A percentile compares a stretch with the other conserved stretches of the same genome.
phyloP scores from a whole-genome alignment of 2,113 vertebrate species.

The Phalacrocorax pelagicus region DNA sequence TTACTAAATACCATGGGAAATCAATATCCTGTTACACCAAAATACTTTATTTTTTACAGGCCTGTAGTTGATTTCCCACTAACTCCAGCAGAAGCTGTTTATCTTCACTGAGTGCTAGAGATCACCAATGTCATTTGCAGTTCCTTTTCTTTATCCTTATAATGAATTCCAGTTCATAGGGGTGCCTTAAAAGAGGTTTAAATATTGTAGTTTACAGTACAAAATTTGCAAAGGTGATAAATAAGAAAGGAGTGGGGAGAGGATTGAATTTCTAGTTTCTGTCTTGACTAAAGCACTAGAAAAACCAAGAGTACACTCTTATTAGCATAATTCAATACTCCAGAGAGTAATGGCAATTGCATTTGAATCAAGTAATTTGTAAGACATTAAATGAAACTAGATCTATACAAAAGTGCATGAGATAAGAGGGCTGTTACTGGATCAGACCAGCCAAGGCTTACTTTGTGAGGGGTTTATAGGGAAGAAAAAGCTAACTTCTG shows the following conservation, averaged over 20 bases:
- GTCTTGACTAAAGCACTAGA: not conserved
- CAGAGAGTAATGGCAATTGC: not conserved
- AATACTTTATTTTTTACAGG: not conserved
- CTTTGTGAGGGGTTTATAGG: not conserved
- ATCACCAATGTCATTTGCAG: not conserved
- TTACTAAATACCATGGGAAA: slow-evolving; percentile 16
- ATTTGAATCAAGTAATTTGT: not conserved
- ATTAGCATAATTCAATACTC: not conserved
- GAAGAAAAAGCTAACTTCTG: not conserved
- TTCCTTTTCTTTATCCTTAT: not conserved
- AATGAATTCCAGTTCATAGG: not conserved
- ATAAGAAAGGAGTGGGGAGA: not conserved
- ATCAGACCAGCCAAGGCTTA: not conserved
- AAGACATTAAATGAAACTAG: not conserved
- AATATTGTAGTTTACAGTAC: not conserved
- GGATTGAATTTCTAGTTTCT: not conserved
- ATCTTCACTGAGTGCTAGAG: not conserved
- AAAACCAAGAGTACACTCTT: not conserved
- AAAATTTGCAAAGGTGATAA: not conserved
- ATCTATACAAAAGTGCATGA: not conserved
- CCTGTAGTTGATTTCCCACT: not conserved
- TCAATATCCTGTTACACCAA: slow-evolving; percentile 4
- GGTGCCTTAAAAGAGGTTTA: not conserved
- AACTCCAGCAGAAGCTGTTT: not conserved
- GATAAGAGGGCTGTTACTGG: not conserved